Percentiles rank a stretch among this genome's conserved stretches.
Evolutionary conservation across 2,113 vertebrate genomes (phyloP).

Genomic region (Notothenia coriiceps): DNA sequence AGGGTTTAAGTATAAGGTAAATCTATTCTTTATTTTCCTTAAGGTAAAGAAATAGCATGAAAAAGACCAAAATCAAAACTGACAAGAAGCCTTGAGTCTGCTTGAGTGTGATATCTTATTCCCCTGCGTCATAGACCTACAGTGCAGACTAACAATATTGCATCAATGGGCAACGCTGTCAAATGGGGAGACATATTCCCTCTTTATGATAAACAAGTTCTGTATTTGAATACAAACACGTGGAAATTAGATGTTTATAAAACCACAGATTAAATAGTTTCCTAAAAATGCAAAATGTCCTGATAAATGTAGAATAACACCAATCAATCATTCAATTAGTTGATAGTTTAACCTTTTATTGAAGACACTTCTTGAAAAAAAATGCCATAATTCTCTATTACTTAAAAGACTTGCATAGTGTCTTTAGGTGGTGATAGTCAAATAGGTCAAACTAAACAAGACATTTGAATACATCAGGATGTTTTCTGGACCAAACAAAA

Average conservation of each 20-base stretch:
- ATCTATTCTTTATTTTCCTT: background rate
- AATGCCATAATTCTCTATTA: background rate
- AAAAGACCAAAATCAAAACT: background rate
- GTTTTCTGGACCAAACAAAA: background rate
- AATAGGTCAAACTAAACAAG: background rate
- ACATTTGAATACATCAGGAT: background rate
- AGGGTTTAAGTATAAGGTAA: background rate
- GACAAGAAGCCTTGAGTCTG: background rate
- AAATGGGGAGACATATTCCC: no score
- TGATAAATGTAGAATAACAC: no score
- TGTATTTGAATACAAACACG: no score
- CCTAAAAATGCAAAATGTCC: no score
- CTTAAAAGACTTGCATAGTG: background rate
- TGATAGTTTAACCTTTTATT: no score
- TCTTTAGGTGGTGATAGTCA: background rate
- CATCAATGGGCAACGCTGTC: no score
- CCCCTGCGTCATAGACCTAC: background rate
- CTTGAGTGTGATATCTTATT: background rate
- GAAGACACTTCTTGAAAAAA: no score
- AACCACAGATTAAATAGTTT: no score
- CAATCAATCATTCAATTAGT: no score
- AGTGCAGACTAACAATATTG: background rate
- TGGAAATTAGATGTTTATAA: no score
- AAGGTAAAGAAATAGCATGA: background rate
- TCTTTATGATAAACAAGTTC: no score